phyloP scores from a whole-genome alignment of 2,888 invertebrate species.

The Yponomeuta cagnagella region DNA sequence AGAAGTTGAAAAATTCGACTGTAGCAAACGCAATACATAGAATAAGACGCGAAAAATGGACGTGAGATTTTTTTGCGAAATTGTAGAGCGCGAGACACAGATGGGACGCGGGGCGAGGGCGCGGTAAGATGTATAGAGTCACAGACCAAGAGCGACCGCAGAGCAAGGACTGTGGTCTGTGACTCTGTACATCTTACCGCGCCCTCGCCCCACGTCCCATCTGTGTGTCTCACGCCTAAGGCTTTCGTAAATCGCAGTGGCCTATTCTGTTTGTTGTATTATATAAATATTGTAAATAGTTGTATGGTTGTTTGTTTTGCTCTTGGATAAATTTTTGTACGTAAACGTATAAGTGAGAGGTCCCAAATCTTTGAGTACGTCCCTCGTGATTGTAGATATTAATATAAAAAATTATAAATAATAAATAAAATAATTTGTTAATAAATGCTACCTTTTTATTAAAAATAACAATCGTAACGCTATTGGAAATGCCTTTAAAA shows the following conservation, averaged over 20 bases:
- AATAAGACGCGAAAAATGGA: constrained; percentile 57
- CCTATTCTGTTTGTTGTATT: neutral
- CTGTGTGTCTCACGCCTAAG: no score
- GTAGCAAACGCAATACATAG: constrained; percentile 62
- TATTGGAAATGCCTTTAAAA: no score
- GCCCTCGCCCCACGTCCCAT: no score
- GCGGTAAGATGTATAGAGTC: neutral
- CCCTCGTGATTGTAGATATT: neutral
- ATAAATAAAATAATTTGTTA: neutral
- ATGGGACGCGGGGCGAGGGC: no score
- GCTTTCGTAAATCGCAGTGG: no score
- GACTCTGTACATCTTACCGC: no score
- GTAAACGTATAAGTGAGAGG: neutral
- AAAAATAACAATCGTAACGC: neutral
- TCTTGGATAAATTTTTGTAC: neutral
- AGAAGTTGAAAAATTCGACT: constrained; percentile 63
- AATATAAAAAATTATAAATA: constrained; percentile 13
- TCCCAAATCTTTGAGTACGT: neutral
- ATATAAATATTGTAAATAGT: neutral
- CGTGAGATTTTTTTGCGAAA: constrained; percentile 32
- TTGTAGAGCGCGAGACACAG: neutral
- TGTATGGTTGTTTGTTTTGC: neutral
- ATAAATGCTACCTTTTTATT: neutral
- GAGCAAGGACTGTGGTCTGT: no score
- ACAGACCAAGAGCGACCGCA: no score